A percentile compares a stretch with the other conserved stretches of the same genome.
These are phyloP conservation scores for Alcedo atthis DNA, from an alignment of 2,797 vertebrate genomes.

Conservation along the genomic window DNA sequence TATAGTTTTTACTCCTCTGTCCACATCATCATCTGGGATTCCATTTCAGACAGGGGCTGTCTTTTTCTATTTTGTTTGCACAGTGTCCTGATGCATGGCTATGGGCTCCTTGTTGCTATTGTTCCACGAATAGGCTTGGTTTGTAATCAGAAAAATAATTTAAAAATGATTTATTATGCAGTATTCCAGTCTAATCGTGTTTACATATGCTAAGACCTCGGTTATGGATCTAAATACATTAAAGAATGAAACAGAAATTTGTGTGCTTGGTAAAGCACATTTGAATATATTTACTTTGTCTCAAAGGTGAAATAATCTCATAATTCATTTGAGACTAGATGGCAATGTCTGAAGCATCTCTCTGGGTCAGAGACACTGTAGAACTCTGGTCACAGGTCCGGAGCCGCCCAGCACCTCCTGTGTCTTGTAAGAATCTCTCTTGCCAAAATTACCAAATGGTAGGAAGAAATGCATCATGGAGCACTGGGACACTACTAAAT, in stretches of 20 bases:
- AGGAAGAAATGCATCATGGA: not conserved
- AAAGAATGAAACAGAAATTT: not conserved
- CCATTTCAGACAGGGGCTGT: not conserved
- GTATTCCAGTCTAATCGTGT: not conserved
- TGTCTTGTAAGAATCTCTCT: too few relatives aligned
- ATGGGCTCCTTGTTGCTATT: not conserved
- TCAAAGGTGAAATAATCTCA: not conserved
- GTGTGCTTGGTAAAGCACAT: not conserved
- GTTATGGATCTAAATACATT: not conserved
- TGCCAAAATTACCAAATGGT: too few relatives aligned
- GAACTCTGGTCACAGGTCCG: not conserved
- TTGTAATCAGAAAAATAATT: not conserved
- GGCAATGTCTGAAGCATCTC: not conserved
- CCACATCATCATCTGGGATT: not conserved
- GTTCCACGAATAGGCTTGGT: not conserved
- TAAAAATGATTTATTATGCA: not conserved
- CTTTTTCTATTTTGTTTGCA: not conserved
- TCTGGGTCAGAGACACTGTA: not conserved
- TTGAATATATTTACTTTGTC: not conserved
- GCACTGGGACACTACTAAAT: not conserved
- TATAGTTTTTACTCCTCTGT: not conserved
- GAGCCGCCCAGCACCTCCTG: accelerated
- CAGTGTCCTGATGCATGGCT: not conserved
- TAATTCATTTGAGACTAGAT: not conserved
- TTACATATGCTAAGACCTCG: not conserved